phyloP scores from a whole-genome alignment of 2,797 vertebrate species.

The Enteromius paludinosus region DNA sequence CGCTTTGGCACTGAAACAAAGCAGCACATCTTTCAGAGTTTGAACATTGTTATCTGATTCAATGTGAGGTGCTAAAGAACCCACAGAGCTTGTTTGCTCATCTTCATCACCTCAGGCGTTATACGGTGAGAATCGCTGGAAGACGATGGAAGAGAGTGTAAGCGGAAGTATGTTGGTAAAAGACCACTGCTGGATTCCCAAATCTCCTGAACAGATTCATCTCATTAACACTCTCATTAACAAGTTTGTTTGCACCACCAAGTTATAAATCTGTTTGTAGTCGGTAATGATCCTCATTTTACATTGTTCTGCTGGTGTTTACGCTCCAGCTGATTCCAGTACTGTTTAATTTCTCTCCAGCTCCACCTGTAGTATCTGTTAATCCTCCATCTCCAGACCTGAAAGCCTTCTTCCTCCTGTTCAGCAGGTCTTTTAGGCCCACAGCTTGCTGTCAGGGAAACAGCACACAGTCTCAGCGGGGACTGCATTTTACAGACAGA shows the following conservation, averaged over 20 bases:
- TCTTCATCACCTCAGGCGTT: background rate
- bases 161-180: background rate
- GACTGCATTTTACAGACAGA: background rate
- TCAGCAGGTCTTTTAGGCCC: slow-evolving; percentile 7
- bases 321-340: background rate
- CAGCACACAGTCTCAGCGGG: background rate
- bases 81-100: slow-evolving; percentile 5
- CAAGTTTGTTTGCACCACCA: background rate
- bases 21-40: background rate
- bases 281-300: background rate
- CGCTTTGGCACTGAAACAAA: background rate
- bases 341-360: background rate
- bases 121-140: background rate
- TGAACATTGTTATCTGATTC: background rate
- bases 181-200: background rate
- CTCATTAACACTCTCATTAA: slow-evolving; percentile 12
- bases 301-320: background rate
- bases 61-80: background rate
- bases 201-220: background rate
- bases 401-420: background rate
- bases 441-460: background rate
- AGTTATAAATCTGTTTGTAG: slow-evolving; percentile 2
- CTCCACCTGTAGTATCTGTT: background rate
- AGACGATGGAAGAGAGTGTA: background rate
- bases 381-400: background rate